Base-by-base conservation (phyloP, 2,888 invertebrate genomes). In the Cerceris rybyensis region DNA sequence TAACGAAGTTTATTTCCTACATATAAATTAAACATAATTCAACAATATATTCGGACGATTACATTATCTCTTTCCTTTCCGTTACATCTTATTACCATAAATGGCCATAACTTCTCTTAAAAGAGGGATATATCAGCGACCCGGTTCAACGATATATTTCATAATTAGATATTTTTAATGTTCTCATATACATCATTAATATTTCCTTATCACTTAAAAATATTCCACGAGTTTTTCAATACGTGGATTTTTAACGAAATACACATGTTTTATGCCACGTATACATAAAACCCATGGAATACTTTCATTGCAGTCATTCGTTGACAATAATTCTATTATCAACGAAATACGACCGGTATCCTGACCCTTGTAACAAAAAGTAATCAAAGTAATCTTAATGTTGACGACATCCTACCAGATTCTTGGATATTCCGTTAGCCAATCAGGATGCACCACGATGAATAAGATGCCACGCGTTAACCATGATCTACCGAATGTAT, bases 401-500 rank as follows among this genome's bases (percentile, higher is more conserved):
- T 76, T 76, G 55, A 28, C 28, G 28, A 66, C 64, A 68, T 82
- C 58, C 74, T 71, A 78, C 77, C 54, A 69, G 70, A 72, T 66
- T 75, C 70, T 68, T 43, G 55, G 72, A 66, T 68, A 68, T 28
- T 16, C 66, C 61, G 61, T 75, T 88, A 89, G 92, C 95, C 95
- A 95, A 95, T 95, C 94, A 93, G 91, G 92, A 92, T 89, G 91
- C 93, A 94, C 94, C 95, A 95, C 95, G 95, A 94, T 94, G 93
- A 93, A 94, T 93, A 93, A 93, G 77, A 70, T 95, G 95, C 95
- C 95, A 95, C 95, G 95, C 95, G 87, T 89, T 88, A 86, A 67
- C 74, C 68, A 68, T 77, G 65, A 77, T 82, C 77, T 81, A 75
- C 80, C 57, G 72, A 81, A 70, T 74, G 73, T 83, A 72, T 79